Percentiles rank a stretch among this genome's conserved stretches.
Conservation (phyloP, 2,888 invertebrate species). For the Netelia inedita region DNA sequence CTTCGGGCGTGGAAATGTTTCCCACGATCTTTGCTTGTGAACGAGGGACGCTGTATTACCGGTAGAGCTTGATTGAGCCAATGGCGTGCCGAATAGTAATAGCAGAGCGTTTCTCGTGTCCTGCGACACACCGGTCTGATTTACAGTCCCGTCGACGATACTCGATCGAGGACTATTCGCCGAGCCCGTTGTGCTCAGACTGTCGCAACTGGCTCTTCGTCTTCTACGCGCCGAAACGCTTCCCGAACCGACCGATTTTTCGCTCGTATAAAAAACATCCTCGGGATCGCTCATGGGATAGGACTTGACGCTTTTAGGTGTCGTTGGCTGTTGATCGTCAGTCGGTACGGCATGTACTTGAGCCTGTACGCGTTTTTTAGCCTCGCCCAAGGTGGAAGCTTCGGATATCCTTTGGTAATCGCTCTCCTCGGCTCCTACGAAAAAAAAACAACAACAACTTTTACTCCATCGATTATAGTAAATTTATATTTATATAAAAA, state of each 20-base stretch:
- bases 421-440: slow-evolving; percentile 82
- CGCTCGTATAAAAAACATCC: slow-evolving; percentile 85
- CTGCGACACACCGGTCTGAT: slow-evolving; percentile 74
- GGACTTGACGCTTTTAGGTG: slow-evolving; percentile 83
- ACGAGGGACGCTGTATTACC: slow-evolving; percentile 82
- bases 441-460: not conserved
- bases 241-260: slow-evolving; percentile 67
- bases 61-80: slow-evolving; percentile 76
- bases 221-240: slow-evolving; percentile 75
- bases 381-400: slow-evolving; percentile 84
- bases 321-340: slow-evolving; percentile 74
- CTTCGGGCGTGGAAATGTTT: slow-evolving; percentile 87
- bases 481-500: not conserved
- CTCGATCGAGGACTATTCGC: slow-evolving; percentile 87
- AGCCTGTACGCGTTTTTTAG: slow-evolving; percentile 86
- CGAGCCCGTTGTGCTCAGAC: slow-evolving; percentile 86
- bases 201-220: slow-evolving; percentile 86
- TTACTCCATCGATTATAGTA: too few species aligned
- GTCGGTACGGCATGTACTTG: slow-evolving; percentile 85
- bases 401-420: slow-evolving; percentile 87
- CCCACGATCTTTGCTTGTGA: slow-evolving; percentile 88
- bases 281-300: slow-evolving; percentile 87
- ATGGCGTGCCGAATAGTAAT: slow-evolving; percentile 85
- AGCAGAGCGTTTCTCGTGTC: slow-evolving; percentile 86
- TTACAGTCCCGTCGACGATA: slow-evolving; percentile 83